Percentiles rank a stretch among this genome's conserved stretches.
Evolutionary conservation across 2,113 vertebrate species (phyloP).

Genomic region (Dolichotis patagonum): DNA sequence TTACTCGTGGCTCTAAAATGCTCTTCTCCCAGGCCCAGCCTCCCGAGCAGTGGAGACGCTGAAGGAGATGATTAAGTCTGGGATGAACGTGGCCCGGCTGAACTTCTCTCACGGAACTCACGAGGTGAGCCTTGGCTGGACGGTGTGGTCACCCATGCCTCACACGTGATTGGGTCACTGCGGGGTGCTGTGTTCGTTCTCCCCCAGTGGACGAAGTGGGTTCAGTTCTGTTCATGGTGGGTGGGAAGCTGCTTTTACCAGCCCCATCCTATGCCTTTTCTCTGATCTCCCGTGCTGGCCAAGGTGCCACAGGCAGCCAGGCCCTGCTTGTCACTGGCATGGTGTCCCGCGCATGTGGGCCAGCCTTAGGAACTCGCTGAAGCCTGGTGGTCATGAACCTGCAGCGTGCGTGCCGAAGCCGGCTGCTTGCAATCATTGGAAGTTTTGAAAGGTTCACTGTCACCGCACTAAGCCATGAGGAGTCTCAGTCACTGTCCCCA

Average conservation of each 20-base stretch:
- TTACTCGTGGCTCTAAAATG: neutral
- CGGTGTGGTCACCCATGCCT: neutral
- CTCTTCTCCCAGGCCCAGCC: conserved; percentile 91
- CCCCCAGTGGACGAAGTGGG: neutral
- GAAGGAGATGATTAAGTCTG: conserved; percentile 98
- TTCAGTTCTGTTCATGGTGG: neutral
- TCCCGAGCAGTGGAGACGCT: conserved; percentile 93
- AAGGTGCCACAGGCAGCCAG: neutral
- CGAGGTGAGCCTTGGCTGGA: conserved; percentile 87
- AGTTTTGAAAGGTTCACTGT: neutral
- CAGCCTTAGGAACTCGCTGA: fast-evolving
- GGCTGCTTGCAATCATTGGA: neutral
- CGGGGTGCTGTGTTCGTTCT: neutral
- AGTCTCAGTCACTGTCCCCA: neutral
- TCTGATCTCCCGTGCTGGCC: neutral
- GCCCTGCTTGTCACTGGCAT: neutral
- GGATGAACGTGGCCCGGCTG: conserved; percentile 98
- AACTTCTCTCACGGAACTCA: conserved; percentile 99
- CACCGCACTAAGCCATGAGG: neutral
- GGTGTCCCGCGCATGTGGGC: neutral
- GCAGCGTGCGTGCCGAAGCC: fast-evolving
- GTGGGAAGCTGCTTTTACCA: neutral
- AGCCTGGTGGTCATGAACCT: neutral
- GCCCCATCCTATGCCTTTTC: neutral
- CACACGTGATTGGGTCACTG: neutral